Conservation (phyloP, 2,888 invertebrate species). For the Actias luna region DNA sequence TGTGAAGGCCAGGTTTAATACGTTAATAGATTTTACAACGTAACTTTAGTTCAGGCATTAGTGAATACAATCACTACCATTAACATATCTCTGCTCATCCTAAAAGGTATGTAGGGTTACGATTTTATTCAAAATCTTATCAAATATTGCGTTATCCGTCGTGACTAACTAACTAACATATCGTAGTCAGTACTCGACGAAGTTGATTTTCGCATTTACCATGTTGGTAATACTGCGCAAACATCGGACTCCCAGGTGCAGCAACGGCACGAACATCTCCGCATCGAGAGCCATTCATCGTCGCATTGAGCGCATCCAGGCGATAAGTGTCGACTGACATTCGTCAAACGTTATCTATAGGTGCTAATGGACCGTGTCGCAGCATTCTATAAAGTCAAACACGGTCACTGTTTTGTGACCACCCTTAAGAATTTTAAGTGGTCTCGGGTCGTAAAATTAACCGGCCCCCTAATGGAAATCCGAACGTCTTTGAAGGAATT, state of each 20-base stretch:
- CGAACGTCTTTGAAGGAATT: conserved; percentile 52
- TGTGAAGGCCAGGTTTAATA: no score
- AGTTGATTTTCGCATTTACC: conserved; percentile 8
- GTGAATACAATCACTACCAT: no score
- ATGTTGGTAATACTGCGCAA: conserved; percentile 3
- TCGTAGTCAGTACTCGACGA: not conserved
- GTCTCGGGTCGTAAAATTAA: conserved; percentile 59
- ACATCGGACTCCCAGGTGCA: not conserved
- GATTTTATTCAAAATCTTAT: not conserved
- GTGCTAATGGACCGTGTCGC: conserved; percentile 64
- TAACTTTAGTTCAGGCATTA: no score
- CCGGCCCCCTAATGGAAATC: conserved; percentile 53
- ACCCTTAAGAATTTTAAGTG: conserved; percentile 59
- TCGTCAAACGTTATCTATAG: conserved; percentile 51
- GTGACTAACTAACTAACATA: conserved; percentile 9
- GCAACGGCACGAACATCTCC: not conserved
- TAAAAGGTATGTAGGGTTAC: not conserved
- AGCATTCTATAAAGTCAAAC: conserved; percentile 58
- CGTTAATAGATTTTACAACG: no score
- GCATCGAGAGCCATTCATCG: conserved; percentile 6
- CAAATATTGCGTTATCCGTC: conserved; percentile 6
- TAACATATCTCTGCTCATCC: no score
- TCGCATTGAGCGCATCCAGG: conserved; percentile 23
- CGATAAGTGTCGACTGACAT: conserved; percentile 44
- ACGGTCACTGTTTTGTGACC: conserved; percentile 66